phyloP scores from a whole-genome alignment of 1,140 invertebrate species.

The Apis laboriosa region DNA sequence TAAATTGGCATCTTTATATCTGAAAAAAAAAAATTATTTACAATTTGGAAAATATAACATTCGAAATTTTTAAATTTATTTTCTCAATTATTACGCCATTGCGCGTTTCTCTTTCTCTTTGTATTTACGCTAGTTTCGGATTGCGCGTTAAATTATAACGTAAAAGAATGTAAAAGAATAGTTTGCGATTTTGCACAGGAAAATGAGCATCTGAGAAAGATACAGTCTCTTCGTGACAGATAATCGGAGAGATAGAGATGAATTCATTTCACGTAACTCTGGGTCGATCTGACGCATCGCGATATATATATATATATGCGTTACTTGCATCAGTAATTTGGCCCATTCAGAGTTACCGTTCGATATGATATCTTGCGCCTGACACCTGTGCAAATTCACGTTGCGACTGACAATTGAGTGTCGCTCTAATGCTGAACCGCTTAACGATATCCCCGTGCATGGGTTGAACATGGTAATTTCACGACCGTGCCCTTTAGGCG shows the following conservation, averaged over 20 bases:
- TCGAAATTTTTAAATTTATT: too few species aligned
- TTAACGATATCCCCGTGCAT: neutral
- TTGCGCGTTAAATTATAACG: too few species aligned
- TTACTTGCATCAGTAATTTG: constrained; percentile 16
- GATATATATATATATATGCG: neutral
- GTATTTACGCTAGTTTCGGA: too few species aligned
- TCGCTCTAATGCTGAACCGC: constrained; percentile 2
- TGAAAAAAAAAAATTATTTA: too few species aligned
- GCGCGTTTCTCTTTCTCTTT: too few species aligned
- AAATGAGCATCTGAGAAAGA: neutral
- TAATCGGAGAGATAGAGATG: neutral
- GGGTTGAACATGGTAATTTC: neutral
- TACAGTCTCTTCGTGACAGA: neutral
- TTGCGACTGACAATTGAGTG: constrained; percentile 32
- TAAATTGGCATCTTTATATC: too few species aligned
- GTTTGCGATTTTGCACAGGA: too few species aligned
- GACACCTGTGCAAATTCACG: constrained; percentile 46
- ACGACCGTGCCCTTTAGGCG: neutral
- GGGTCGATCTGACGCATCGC: neutral
- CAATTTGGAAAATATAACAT: too few species aligned
- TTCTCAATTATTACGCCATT: too few species aligned
- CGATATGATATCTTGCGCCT: constrained; percentile 38
- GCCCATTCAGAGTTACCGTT: constrained; percentile 10
- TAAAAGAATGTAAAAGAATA: too few species aligned
- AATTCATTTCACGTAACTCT: constrained; percentile 9